Percentiles rank a stretch among this genome's conserved stretches.
Evolutionary conservation across 2,888 invertebrate species (phyloP).

Genomic region (Isoperla grammatica): DNA sequence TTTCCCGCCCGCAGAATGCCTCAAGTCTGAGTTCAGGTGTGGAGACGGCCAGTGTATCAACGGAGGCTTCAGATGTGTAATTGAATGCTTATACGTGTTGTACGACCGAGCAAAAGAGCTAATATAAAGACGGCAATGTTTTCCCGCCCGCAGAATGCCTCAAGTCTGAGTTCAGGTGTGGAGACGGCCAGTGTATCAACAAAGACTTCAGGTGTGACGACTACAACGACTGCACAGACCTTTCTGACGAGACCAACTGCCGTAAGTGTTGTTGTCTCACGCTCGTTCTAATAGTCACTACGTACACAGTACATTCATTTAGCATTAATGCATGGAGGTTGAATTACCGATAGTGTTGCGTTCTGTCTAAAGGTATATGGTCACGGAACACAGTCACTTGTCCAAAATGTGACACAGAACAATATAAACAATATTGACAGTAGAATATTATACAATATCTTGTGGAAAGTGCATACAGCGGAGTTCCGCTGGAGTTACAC

Average conservation of each 20-base stretch:
- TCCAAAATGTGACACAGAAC: no score
- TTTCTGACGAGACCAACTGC: slow-evolving; percentile 38
- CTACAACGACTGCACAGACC: slow-evolving; percentile 38
- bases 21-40: slow-evolving; percentile 27
- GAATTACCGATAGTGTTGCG: no score
- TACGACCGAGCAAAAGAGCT: no score
- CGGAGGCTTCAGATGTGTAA: slow-evolving; percentile 36
- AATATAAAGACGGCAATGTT: no score
- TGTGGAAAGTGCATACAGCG: no score
- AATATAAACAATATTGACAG: no score
- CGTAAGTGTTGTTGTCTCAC: slow-evolving; percentile 34
- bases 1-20: not conserved
- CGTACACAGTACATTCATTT: not conserved
- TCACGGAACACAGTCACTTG: no score
- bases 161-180: slow-evolving; percentile 29
- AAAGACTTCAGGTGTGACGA: slow-evolving; percentile 37
- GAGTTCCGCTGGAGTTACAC: no score
- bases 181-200: slow-evolving; percentile 37
- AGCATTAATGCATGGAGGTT: no score
- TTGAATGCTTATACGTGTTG: no score
- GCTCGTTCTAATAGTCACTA: not conserved
- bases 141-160: not conserved
- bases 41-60: slow-evolving; percentile 37
- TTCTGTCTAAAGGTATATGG: no score
- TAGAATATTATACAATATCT: no score